These are phyloP conservation scores for Trichonephila inaurata DNA, from an alignment of 1,140 invertebrate species.

Conservation along the genomic window DNA sequence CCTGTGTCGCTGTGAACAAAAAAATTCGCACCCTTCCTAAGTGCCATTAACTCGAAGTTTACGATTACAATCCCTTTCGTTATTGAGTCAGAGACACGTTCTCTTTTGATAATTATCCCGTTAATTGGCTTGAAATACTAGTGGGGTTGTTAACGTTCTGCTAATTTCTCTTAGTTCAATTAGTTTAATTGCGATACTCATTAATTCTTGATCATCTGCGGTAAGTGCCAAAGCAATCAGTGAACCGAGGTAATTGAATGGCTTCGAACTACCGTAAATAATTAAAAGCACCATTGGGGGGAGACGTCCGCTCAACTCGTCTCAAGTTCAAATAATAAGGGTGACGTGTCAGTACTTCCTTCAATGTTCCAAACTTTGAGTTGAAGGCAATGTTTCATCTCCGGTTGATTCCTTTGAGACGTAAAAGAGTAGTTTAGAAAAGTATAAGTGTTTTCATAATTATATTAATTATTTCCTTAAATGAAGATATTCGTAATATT, in stretches of 20 bases:
- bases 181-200: constrained; percentile 72
- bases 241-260: constrained; percentile 57
- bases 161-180: constrained; percentile 71
- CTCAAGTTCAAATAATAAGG: constrained; percentile 33
- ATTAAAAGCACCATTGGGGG: constrained; percentile 1
- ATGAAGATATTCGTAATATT: too few relatives aligned
- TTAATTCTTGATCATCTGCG: constrained; percentile 69
- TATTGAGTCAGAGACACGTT: constrained; percentile 38
- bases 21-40: neutral
- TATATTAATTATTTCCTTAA: too few relatives aligned
- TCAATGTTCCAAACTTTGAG: too few relatives aligned
- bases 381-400: too few relatives aligned
- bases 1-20: neutral
- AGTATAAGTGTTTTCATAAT: too few relatives aligned
- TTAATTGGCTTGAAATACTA: constrained; percentile 73
- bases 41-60: constrained; percentile 39
- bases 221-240: constrained; percentile 56
- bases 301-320: neutral
- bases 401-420: too few relatives aligned
- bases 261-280: constrained; percentile 38
- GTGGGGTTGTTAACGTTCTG: constrained; percentile 61
- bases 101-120: constrained; percentile 61
- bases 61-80: constrained; percentile 52
- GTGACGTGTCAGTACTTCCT: neutral
- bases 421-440: too few relatives aligned